phyloP scores from a whole-genome alignment of 1,140 invertebrate genomes.

The Chelonus insularis region DNA sequence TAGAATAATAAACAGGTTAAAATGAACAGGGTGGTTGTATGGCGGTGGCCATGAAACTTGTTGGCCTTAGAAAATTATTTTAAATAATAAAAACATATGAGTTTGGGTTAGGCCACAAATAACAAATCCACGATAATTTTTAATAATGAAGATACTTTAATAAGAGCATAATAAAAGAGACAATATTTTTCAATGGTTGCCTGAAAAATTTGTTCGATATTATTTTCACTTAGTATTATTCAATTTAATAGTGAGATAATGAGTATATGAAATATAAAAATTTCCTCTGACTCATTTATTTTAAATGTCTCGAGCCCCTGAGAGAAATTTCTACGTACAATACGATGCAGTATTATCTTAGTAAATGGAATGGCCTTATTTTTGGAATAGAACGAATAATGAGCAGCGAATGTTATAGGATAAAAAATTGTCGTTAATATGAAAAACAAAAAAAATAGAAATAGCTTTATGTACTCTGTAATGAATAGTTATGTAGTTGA shows the following conservation, averaged over 20 bases:
- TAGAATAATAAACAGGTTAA: neutral
- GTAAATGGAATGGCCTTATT: slow-evolving; percentile 20
- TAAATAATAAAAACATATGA: slow-evolving; percentile 1
- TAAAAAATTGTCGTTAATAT: neutral
- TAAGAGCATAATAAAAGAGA: neutral
- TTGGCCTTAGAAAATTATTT: neutral
- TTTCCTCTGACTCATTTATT: too few species aligned
- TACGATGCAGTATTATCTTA: slow-evolving; percentile 21
- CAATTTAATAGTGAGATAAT: neutral
- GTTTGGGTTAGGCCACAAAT: neutral
- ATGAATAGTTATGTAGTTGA: too few species aligned
- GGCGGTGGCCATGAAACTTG: neutral
- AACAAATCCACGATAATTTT: too few species aligned
- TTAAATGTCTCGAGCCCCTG: neutral
- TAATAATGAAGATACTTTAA: too few species aligned
- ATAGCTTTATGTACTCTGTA: too few species aligned
- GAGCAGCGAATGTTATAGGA: slow-evolving; percentile 34
- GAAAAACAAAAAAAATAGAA: slow-evolving; percentile 13
- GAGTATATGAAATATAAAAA: neutral
- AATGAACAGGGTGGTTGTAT: neutral
- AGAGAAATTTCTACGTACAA: neutral
- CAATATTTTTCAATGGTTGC: slow-evolving; percentile 1
- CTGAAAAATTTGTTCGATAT: slow-evolving; percentile 1
- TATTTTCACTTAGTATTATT: neutral
- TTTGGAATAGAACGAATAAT: slow-evolving; percentile 34